phyloP scores from a whole-genome alignment of 2,797 vertebrate species.

The Tangara arthus region DNA sequence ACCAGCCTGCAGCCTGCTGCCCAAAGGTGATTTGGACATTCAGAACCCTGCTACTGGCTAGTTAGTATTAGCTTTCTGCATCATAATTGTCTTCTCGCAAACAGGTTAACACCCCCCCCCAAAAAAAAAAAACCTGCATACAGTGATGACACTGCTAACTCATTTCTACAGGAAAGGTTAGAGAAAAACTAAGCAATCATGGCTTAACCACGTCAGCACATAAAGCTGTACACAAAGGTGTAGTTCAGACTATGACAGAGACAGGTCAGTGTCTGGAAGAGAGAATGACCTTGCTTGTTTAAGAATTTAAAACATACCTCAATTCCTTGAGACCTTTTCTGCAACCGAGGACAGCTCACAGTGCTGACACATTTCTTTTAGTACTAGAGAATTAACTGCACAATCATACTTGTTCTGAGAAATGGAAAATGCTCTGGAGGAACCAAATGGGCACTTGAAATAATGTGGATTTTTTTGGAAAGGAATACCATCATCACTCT shows the following conservation, averaged over 20 bases:
- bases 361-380: background rate
- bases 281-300: background rate
- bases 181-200: background rate
- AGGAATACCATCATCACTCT: background rate
- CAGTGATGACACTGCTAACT: background rate
- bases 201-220: background rate
- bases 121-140: background rate
- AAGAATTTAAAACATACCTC: background rate
- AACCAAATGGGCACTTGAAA: background rate
- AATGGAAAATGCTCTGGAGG: background rate
- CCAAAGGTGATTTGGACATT: background rate
- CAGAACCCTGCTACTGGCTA: background rate
- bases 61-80: background rate
- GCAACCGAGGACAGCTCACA: background rate
- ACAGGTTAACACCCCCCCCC: accelerated
- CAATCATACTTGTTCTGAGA: background rate
- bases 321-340: background rate
- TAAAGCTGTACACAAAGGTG: background rate
- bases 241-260: background rate
- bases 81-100: background rate
- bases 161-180: background rate
- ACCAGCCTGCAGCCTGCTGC: background rate
- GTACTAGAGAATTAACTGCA: background rate
- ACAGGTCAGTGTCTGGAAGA: background rate
- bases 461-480: background rate